Evolutionary conservation across 2,113 vertebrate genomes (phyloP).

Genomic region (Phalacrocorax pelagicus): DNA sequence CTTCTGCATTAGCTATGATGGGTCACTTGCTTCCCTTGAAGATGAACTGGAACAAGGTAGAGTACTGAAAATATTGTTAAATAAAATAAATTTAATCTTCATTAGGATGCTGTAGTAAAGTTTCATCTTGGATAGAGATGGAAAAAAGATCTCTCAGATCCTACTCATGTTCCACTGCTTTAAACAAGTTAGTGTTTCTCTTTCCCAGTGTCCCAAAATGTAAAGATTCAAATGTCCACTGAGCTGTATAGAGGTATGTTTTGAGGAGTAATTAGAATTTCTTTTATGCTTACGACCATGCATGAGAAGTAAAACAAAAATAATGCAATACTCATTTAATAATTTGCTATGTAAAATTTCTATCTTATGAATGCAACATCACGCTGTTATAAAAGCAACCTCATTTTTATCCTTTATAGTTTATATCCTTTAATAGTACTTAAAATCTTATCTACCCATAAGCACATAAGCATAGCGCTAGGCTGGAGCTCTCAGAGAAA

Average conservation of each 20-base stretch:
- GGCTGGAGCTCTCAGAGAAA: neutral
- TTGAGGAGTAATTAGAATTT: neutral
- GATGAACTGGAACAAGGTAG: constrained; percentile 92
- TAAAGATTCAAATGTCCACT: neutral
- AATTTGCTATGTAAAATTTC: neutral
- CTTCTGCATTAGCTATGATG: constrained; percentile 79
- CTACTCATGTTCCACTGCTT: neutral
- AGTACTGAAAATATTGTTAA: neutral
- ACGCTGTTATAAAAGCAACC: neutral
- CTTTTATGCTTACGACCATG: neutral
- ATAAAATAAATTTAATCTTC: neutral
- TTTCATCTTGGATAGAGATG: neutral
- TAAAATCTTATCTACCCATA: neutral
- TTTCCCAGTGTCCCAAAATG: neutral
- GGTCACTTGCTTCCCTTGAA: constrained; percentile 82
- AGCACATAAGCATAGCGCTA: neutral
- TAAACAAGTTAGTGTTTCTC: neutral
- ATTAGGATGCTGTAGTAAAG: neutral
- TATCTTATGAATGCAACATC: neutral
- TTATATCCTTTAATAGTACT: neutral
- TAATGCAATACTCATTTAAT: neutral
- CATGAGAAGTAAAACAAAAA: neutral
- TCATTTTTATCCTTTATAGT: neutral
- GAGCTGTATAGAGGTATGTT: neutral
- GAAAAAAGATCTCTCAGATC: neutral